phyloP scores from a whole-genome alignment of 2,888 invertebrate genomes.

The Synanthedon vespiformis region DNA sequence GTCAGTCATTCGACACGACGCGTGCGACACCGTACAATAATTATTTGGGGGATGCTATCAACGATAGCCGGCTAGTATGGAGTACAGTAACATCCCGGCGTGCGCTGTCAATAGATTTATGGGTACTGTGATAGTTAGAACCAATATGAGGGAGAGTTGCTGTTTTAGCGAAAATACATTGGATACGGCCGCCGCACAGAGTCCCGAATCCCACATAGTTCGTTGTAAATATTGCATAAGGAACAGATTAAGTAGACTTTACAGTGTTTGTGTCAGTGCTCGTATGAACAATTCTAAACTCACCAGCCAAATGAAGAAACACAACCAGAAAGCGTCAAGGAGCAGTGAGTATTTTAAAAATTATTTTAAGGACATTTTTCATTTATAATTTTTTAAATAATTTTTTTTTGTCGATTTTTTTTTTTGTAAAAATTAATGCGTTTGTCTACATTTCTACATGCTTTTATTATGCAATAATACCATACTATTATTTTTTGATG shows the following conservation, averaged over 20 bases:
- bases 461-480: no score
- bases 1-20: conserved; percentile 59
- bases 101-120: conserved; percentile 47
- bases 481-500: no score
- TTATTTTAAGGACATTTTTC: not conserved
- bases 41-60: conserved; percentile 43
- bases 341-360: conserved; percentile 42
- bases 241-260: conserved; percentile 53
- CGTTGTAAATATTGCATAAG: conserved; percentile 55
- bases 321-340: conserved; percentile 46
- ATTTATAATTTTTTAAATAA: no score
- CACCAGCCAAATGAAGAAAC: conserved; percentile 6
- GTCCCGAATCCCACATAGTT: conserved; percentile 20
- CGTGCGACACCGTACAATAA: conserved; percentile 48
- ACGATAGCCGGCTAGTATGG: conserved; percentile 48
- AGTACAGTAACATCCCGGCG: conserved; percentile 46
- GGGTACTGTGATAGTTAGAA: conserved; percentile 53
- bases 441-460: no score
- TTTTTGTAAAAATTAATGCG: no score
- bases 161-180: conserved; percentile 6
- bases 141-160: conserved; percentile 33
- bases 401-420: no score
- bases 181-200: conserved; percentile 16
- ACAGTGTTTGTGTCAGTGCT: conserved; percentile 62
- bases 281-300: no score